Evolutionary conservation across 2,888 invertebrate species (phyloP), one percentile per base, ranked within the genome.

Genomic region (Salpingus planirostris): DNA sequence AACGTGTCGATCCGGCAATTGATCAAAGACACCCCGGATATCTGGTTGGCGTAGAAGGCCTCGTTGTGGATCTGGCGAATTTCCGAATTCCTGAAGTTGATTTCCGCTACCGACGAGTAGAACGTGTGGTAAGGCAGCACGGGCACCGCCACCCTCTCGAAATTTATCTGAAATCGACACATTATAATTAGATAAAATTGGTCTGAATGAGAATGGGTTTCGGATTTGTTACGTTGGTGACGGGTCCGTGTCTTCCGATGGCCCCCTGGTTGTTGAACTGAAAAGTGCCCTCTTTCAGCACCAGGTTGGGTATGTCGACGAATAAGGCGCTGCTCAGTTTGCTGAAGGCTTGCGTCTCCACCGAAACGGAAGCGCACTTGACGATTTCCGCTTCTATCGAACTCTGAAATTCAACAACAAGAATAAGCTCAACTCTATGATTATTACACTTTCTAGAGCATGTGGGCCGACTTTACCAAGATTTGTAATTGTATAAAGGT

Each of bases 1-100:
- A 83, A 70, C 15, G 66, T 60, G 29, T 69, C 60, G 35, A 83
- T 69, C 6, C 73, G 69, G 24, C 76, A 73, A 56, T 80, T 77
- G 38, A 70, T 67, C 11, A 80, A 71, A 44, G 65, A 64, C 5
- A 85, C 71, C 27, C 71, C 66, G 42, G 73, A 71, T 49, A 82
- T 76, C 23, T 72, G 72, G 48, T 74, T 73, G 2, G 80, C 77
- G 29, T 73, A 71, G 52, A 85, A 83, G 1, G 83, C 81, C 27
- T 75, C 73, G 21, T 68, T 62, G 11, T 70, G 66, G 24, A 84
- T 71, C 6, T 67, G 65, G 21, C 68, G 66, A 8, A 80, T 72
- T 44, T 66, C 64, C 26, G 71, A 67, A 45, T 70, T 63, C 38
- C 69, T 67, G 59, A 80, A 64, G 15, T 66, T 64, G 18, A 80